Evolutionary conservation across 2,797 vertebrate species (phyloP).

Genomic region (Heterohyrax brucei): DNA sequence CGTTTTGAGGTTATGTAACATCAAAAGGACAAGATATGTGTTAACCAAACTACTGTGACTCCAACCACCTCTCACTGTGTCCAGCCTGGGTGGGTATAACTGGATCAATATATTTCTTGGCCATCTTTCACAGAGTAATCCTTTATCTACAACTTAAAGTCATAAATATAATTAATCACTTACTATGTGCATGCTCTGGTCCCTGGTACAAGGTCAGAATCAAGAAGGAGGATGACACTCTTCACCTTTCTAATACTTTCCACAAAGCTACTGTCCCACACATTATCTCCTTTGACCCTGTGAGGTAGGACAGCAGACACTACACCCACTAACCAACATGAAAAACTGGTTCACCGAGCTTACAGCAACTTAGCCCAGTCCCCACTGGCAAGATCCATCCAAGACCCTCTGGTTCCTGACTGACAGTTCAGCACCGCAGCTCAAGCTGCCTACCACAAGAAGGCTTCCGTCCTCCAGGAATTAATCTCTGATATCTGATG

Average conservation of each 20-base stretch:
- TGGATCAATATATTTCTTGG: not conserved
- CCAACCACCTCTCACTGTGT: slow-evolving; percentile 9
- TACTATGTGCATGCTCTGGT: not conserved
- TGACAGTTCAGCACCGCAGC: not conserved
- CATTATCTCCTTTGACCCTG: slow-evolving; percentile 18
- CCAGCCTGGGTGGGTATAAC: not conserved
- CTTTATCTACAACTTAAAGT: slow-evolving; percentile 62
- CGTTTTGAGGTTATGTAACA: slow-evolving; percentile 48
- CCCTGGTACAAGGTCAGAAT: not conserved
- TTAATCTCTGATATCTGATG: slow-evolving; percentile 59
- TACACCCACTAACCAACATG: not conserved
- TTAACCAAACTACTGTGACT: slow-evolving; percentile 51
- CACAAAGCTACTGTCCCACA: slow-evolving; percentile 62
- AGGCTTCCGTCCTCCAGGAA: slow-evolving; percentile 57
- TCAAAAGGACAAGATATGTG: slow-evolving; percentile 32
- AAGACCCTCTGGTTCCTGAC: slow-evolving; percentile 42
- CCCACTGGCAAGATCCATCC: slow-evolving; percentile 17
- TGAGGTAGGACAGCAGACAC: not conserved
- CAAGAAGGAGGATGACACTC: slow-evolving; percentile 15
- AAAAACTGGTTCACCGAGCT: slow-evolving; percentile 57
- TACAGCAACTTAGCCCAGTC: slow-evolving; percentile 55
- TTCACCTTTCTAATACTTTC: slow-evolving; percentile 15
- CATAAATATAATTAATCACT: slow-evolving; percentile 50
- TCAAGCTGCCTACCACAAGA: slow-evolving; percentile 49
- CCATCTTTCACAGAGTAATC: slow-evolving; percentile 49